A percentile compares a stretch with the other conserved stretches of the same genome.
phyloP scores from a whole-genome alignment of 2,797 vertebrate species.

The Setipinna tenuifilis region DNA sequence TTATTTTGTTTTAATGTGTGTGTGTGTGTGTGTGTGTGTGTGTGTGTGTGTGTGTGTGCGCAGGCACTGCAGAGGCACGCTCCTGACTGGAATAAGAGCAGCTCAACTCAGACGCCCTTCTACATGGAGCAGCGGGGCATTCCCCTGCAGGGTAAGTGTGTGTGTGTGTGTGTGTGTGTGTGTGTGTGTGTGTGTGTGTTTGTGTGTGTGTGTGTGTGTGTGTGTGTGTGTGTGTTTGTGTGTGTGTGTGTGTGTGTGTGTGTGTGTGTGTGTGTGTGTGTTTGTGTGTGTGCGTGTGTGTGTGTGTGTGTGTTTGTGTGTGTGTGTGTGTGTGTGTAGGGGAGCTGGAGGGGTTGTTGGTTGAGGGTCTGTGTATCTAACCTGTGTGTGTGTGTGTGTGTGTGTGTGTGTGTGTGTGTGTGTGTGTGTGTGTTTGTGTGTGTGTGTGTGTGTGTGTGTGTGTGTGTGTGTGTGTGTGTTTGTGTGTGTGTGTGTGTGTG shows the following conservation, averaged over 20 bases:
- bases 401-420: not conserved
- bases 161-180: constrained; percentile 5
- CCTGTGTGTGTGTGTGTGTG: constrained; percentile 26
- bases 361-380: no score
- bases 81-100: constrained; percentile 81
- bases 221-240: not conserved
- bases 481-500: not conserved
- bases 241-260: not conserved
- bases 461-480: no score
- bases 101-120: constrained; percentile 77
- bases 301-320: no score
- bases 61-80: constrained; percentile 55
- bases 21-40: not conserved
- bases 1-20: not conserved
- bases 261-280: not conserved
- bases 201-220: not conserved
- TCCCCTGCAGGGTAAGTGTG: constrained; percentile 81
- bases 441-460: not conserved
- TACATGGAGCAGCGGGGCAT: constrained; percentile 86
- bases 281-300: not conserved
- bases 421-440: not conserved
- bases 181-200: not conserved
- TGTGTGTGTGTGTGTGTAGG: no score
- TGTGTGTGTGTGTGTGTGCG: not conserved
- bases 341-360: no score